Evolutionary conservation across 2,797 vertebrate species (phyloP), one percentile per base, ranked within the genome.

Genomic region (Myiotriccus ornatus): DNA sequence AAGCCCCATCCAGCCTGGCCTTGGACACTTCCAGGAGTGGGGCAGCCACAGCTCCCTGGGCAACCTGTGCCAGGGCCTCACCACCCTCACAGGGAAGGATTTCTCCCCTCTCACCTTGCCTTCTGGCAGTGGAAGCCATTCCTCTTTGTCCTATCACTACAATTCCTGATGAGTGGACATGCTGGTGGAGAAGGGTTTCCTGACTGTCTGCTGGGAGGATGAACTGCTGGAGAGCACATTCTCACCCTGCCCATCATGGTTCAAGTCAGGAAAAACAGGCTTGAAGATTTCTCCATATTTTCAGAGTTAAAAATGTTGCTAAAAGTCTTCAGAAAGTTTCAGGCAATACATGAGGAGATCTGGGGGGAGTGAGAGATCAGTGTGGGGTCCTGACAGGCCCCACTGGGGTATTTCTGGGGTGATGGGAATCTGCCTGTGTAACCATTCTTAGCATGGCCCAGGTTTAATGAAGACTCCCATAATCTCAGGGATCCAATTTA

Each of bases 401-500:
- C 17, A 6, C 53, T 7, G 44, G 43, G 59, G 18, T 10, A 3
- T 62, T 69, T 73, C 13, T 32, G 53, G 89, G 52, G 34, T 3
- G 23, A 49, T 50, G 47, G 43, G 25, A 20, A 37, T 6, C 63
- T 44, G 24, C 28, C 56, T 76, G 41, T 39, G 34, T 80, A 47
- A 22, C 43, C 4, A 35, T 34, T 76, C 46, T 80, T 4, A 0
- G 59, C 78, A 16, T 46, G 20, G 23, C 67, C 81, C 14, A 3
- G 28, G 9, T 70, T 87, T 91, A 60, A 69, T 73, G 64, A 71
- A 89, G 86, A 64, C 50, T 46, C 77, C 85, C 79, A 2, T 37
- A 71, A 77, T 57, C 41, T 21, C 13, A 23, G 67, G 74, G 35
- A 75, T 67, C 83, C 87, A 81, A 94, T 93, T 96, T 88, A 62